Conservation (phyloP, 2,888 invertebrate species). For the Ectemnius cavifrons region DNA sequence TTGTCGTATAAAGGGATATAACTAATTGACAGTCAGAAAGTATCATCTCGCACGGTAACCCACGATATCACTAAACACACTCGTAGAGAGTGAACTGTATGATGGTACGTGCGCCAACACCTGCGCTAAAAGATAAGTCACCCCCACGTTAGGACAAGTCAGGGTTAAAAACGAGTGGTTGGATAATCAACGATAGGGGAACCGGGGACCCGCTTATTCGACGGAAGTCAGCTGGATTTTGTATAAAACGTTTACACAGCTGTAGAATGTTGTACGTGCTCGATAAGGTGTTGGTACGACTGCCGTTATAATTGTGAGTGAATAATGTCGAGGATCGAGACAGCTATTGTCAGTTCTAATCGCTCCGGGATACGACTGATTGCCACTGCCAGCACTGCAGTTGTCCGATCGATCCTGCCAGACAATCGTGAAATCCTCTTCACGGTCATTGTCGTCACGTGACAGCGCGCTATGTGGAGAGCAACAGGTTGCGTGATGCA, state of each 20-base stretch:
- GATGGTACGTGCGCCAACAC: constrained; percentile 17
- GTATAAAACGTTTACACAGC: background rate
- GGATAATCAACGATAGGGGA: constrained; percentile 5
- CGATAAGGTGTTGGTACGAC: background rate
- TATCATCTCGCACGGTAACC: no score
- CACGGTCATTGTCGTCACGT: constrained; percentile 55
- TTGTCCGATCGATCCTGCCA: constrained; percentile 42
- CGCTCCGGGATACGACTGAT: constrained; percentile 13
- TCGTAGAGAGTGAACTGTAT: background rate
- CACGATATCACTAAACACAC: no score
- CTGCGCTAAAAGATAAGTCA: constrained; percentile 41
- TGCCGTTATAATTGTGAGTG: constrained; percentile 17
- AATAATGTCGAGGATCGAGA: background rate
- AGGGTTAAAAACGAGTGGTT: constrained; percentile 26
- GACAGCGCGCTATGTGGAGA: constrained; percentile 27
- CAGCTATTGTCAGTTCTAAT: constrained; percentile 2
- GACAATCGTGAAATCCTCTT: constrained; percentile 57
- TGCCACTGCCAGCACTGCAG: constrained; percentile 27
- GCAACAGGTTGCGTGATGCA: constrained; percentile 65
- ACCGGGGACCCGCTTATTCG: constrained; percentile 34
- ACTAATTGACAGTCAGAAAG: no score
- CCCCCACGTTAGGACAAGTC: constrained; percentile 14
- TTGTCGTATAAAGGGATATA: no score
- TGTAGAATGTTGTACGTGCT: background rate
- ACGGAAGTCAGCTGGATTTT: constrained; percentile 32